Conservation (phyloP, 1,140 invertebrate genomes). For the Laupala kohalensis region DNA sequence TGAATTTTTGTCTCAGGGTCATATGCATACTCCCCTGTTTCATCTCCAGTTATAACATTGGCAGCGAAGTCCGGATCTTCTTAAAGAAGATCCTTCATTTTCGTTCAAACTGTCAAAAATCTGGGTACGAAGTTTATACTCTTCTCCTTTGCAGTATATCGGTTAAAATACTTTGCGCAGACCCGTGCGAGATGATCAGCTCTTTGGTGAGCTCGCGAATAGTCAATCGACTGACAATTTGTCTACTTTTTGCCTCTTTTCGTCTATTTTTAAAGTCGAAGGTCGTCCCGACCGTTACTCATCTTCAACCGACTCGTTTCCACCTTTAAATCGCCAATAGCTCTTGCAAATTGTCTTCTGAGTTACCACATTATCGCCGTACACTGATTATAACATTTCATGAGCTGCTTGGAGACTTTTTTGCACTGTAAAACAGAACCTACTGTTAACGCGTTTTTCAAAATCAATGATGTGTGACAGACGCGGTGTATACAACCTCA, state of each 20-base stretch:
- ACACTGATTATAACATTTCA: background rate
- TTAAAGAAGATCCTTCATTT: too few species aligned
- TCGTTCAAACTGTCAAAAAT: too few species aligned
- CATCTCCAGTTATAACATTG: slow-evolving; percentile 5
- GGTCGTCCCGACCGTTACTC: background rate
- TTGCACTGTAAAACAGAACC: background rate
- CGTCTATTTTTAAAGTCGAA: background rate
- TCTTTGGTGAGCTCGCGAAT: background rate
- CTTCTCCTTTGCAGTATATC: background rate
- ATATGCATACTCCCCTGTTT: slow-evolving; percentile 2
- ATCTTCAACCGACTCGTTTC: background rate
- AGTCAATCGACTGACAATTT: background rate
- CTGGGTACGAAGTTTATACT: too few species aligned
- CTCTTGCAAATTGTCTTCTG: background rate
- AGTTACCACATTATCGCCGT: background rate
- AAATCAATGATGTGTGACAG: background rate
- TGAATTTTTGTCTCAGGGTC: slow-evolving; percentile 4
- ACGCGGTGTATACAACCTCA: background rate
- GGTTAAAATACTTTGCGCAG: background rate
- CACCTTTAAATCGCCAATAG: background rate
- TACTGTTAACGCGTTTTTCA: background rate
- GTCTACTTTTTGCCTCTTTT: background rate
- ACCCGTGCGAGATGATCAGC: background rate
- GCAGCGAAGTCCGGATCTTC: too few species aligned
- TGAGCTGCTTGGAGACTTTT: background rate